These are phyloP conservation scores for Panonychus citri DNA, from an alignment of 1,140 invertebrate genomes.

Conservation along the genomic window DNA sequence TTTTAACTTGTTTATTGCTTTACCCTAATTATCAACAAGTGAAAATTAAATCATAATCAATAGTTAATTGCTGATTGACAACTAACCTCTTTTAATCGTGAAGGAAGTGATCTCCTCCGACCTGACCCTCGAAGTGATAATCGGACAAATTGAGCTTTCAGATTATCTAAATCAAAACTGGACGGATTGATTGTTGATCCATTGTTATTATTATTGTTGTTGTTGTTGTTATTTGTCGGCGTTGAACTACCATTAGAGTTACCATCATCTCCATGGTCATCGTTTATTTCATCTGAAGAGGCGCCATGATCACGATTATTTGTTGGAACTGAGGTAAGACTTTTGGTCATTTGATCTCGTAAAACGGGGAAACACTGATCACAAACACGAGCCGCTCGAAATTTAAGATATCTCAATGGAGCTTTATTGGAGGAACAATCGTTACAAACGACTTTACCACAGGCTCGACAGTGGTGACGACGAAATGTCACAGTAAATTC, in stretches of 20 bases:
- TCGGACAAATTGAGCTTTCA: background rate
- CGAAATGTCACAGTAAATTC: constrained; percentile 46
- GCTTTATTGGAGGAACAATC: constrained; percentile 42
- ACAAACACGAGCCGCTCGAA: constrained; percentile 32
- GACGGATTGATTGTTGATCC: background rate
- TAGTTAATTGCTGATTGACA: no score
- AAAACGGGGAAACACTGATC: constrained; percentile 32
- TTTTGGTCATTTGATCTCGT: constrained; percentile 2
- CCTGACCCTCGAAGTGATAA: background rate
- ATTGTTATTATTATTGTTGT: no score
- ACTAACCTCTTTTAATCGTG: background rate
- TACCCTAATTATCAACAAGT: no score
- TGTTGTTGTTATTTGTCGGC: background rate
- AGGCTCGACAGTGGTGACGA: constrained; percentile 47
- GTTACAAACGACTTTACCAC: constrained; percentile 45
- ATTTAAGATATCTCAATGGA: constrained; percentile 36
- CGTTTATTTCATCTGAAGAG: background rate
- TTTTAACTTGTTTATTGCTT: no score
- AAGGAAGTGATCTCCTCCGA: background rate
- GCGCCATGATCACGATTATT: background rate
- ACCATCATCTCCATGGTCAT: background rate
- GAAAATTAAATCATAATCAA: no score
- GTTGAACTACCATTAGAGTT: background rate
- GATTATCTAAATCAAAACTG: background rate
- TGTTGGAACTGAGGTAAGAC: background rate